These are phyloP conservation scores for Ceratitis capitata DNA, from an alignment of 1,140 invertebrate species.

Conservation along the genomic window DNA sequence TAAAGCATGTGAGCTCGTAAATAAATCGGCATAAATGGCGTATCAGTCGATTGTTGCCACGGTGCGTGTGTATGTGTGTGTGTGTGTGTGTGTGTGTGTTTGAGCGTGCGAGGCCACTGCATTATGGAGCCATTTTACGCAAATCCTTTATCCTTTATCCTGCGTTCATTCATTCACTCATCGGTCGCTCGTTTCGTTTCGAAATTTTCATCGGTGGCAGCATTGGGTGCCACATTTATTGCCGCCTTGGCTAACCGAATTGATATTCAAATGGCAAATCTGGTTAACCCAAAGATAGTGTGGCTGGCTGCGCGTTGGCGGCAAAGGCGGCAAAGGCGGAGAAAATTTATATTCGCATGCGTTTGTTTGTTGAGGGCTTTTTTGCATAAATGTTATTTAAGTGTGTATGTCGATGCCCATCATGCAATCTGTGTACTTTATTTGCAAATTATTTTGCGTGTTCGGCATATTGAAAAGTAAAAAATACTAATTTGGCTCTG, in stretches of 20 bases:
- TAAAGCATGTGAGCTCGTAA: background rate
- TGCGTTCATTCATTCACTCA: too few relatives aligned
- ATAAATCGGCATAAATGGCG: conserved; percentile 6
- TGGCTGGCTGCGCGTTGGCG: background rate
- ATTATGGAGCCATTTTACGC: background rate
- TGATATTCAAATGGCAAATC: conserved; percentile 38
- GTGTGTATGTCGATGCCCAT: background rate
- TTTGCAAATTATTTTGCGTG: conserved; percentile 21
- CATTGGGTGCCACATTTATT: conserved; percentile 27
- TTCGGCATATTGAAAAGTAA: background rate
- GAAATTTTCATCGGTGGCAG: conserved; percentile 25
- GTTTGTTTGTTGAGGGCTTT: background rate
- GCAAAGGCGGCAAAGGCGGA: too few relatives aligned
- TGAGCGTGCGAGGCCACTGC: conserved; percentile 21
- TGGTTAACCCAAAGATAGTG: conserved; percentile 40
- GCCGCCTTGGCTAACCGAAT: conserved; percentile 39
- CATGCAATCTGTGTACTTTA: background rate
- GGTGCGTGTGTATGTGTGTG: too few relatives aligned
- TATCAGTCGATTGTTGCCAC: conserved; percentile 19
- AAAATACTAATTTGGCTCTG: too few relatives aligned
- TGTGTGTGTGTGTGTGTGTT: too few relatives aligned
- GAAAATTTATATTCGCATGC: background rate
- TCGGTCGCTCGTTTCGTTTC: background rate
- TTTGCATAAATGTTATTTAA: background rate
- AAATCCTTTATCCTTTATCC: too few relatives aligned